Percentiles rank a stretch among this genome's conserved stretches.
Conservation (phyloP, 2,797 vertebrate genomes). For the Rallus crepitans region DNA sequence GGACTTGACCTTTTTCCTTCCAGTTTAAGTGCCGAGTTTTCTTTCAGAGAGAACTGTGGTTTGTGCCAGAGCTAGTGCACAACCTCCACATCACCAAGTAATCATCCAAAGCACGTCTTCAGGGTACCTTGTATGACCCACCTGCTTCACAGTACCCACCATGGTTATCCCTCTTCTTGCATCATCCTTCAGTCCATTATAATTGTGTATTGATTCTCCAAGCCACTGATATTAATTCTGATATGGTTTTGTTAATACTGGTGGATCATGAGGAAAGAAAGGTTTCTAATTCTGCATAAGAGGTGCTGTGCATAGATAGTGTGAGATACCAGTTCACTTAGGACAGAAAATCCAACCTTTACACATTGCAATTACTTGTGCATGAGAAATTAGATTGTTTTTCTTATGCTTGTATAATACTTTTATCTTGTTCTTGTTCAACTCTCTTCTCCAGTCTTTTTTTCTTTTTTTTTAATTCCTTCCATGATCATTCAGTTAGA, state of each 20-base stretch:
- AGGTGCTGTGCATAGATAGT: not conserved
- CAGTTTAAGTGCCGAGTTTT: not conserved
- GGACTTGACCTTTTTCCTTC: not conserved
- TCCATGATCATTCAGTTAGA: not conserved
- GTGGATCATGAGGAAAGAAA: not conserved
- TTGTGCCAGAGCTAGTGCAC: not conserved
- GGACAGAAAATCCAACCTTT: not conserved
- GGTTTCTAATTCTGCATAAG: accelerated
- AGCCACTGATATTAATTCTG: not conserved
- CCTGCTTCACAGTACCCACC: not conserved
- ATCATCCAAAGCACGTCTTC: not conserved
- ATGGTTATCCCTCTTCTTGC: not conserved
- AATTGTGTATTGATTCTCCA: not conserved
- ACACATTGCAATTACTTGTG: not conserved
- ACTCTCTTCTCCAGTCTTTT: not conserved
- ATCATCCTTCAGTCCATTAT: not conserved
- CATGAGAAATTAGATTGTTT: not conserved
- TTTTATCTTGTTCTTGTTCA: not conserved
- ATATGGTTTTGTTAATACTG: not conserved
- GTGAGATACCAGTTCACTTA: not conserved
- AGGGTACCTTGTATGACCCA: not conserved
- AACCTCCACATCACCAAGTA: not conserved
- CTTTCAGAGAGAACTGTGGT: not conserved
- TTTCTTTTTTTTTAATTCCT: not conserved
- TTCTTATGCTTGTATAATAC: not conserved